These are phyloP conservation scores for Cossypha polioptera DNA, from an alignment of 2,797 vertebrate genomes.

Conservation along the genomic window DNA sequence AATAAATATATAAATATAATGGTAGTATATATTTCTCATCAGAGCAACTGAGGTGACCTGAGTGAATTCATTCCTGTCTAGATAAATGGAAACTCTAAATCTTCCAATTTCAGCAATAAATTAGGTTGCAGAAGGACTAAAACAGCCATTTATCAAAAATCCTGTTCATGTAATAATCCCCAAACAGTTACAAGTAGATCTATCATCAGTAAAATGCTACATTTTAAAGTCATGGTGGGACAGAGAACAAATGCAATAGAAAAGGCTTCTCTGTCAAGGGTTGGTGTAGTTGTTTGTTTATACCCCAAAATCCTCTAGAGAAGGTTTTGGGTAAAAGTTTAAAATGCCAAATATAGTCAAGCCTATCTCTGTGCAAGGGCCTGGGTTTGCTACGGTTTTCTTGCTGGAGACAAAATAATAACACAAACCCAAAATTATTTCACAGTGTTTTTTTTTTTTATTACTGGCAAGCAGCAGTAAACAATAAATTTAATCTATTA, in stretches of 20 bases:
- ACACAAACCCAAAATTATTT: background rate
- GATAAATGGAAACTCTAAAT: background rate
- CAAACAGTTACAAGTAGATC: background rate
- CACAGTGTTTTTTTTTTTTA: background rate
- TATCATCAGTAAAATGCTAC: conserved; percentile 1
- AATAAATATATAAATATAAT: background rate
- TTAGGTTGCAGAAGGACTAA: background rate
- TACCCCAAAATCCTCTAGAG: background rate
- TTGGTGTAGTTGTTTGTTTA: background rate
- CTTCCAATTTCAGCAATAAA: conserved; percentile 23
- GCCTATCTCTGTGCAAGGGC: background rate
- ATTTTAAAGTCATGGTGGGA: background rate
- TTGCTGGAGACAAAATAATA: background rate
- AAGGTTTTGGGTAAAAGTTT: background rate
- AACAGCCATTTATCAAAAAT: conserved; percentile 29
- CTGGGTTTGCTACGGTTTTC: background rate
- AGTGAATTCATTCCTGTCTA: background rate
- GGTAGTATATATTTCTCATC: background rate
- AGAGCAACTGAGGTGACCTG: background rate
- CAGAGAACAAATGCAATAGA: background rate
- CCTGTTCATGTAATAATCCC: background rate
- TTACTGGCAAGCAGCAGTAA: background rate
- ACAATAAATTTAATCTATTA: background rate
- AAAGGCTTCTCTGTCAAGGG: background rate
- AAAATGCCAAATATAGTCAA: background rate